phyloP scores from a whole-genome alignment of 2,797 vertebrate species.

The Mastacembelus armatus region DNA sequence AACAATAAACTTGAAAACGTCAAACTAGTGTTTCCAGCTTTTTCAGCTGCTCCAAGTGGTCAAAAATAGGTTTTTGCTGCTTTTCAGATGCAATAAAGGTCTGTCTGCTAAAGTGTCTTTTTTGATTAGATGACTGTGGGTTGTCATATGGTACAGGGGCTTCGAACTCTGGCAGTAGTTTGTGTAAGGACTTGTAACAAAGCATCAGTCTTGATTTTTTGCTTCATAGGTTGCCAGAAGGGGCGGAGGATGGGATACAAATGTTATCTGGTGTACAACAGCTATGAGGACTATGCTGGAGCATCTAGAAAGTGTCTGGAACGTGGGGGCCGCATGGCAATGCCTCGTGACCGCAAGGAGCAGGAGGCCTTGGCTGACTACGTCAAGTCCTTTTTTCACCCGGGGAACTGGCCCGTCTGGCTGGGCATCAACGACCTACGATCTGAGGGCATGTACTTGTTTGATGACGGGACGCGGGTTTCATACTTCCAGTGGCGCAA shows the following conservation, averaged over 20 bases:
- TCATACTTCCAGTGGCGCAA: constrained; percentile 92
- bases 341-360: constrained; percentile 88
- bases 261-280: constrained; percentile 89
- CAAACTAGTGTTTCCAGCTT: too few species aligned
- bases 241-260: constrained; percentile 87
- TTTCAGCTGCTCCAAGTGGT: too few species aligned
- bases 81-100: too few species aligned
- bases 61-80: too few species aligned
- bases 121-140: too few species aligned
- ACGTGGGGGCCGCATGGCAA: constrained; percentile 89
- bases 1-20: too few species aligned
- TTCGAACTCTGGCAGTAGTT: too few species aligned
- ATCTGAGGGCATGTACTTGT: constrained; percentile 89
- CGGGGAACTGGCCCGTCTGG: constrained; percentile 93
- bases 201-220: not conserved
- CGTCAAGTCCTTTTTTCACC: constrained; percentile 84
- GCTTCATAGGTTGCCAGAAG: constrained; percentile 86
- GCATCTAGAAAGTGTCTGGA: constrained; percentile 86
- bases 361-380: constrained; percentile 87
- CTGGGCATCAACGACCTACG: constrained; percentile 90
- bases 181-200: not conserved
- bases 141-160: too few species aligned
- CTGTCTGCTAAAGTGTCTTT: too few species aligned
- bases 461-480: constrained; percentile 89
- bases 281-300: constrained; percentile 83